A percentile compares a stretch with the other conserved stretches of the same genome.
Evolutionary conservation across 2,888 invertebrate species (phyloP).

Genomic region (Bombylius major): DNA sequence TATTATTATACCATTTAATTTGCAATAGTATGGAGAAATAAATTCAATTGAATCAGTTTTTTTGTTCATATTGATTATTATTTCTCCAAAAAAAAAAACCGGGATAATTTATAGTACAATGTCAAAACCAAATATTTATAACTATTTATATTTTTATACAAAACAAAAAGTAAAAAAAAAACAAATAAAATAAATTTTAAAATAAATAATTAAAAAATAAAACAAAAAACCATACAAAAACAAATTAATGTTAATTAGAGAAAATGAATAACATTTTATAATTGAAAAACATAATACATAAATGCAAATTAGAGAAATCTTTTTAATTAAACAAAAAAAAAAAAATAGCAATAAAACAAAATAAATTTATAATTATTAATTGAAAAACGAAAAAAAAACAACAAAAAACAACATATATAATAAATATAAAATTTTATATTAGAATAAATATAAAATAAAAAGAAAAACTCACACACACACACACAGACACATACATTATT

Average conservation of each 20-base stretch:
- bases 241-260: slow-evolving; percentile 9
- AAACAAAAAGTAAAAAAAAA: slow-evolving; percentile 11
- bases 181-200: not conserved
- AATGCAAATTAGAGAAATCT: too few species aligned
- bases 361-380: too few species aligned
- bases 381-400: too few species aligned
- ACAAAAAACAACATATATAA: too few species aligned
- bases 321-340: too few species aligned
- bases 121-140: slow-evolving; percentile 25
- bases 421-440: too few species aligned
- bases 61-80: not conserved
- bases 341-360: too few species aligned
- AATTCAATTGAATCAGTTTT: slow-evolving; percentile 8
- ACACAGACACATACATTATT: too few species aligned
- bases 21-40: slow-evolving; percentile 32
- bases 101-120: slow-evolving; percentile 41
- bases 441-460: too few species aligned
- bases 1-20: slow-evolving; percentile 28
- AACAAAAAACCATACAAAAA: not conserved
- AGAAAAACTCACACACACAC: too few species aligned
- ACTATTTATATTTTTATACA: slow-evolving; percentile 37
- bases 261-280: slow-evolving; percentile 2
- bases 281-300: too few species aligned
- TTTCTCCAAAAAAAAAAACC: slow-evolving; percentile 21
- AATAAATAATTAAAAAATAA: slow-evolving; percentile 7